Evolutionary conservation across 2,113 vertebrate species (phyloP).

Genomic region (Uria aalge): DNA sequence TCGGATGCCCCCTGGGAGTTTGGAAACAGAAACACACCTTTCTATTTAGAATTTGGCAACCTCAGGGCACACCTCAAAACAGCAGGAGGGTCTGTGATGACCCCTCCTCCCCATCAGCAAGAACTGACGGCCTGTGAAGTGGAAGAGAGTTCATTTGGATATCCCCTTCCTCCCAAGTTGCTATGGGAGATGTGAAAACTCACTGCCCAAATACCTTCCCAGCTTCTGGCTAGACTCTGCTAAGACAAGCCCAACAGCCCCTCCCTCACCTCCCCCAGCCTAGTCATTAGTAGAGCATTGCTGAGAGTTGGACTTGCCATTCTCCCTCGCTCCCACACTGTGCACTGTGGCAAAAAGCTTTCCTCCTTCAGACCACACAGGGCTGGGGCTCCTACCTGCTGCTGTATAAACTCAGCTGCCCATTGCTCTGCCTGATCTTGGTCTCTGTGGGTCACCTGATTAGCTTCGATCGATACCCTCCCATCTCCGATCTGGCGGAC

Average conservation of each 20-base stretch:
- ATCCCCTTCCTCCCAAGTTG: not conserved
- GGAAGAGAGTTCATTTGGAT: not conserved
- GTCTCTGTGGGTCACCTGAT: slow-evolving; percentile 84
- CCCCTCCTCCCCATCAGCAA: not conserved
- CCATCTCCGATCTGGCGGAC: slow-evolving; percentile 99
- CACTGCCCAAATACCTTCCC: not conserved
- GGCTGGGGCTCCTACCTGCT: slow-evolving; percentile 88
- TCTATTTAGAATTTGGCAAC: slow-evolving; percentile 12
- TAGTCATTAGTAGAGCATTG: not conserved
- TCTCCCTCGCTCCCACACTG: slow-evolving; percentile 26
- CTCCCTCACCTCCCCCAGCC: not conserved
- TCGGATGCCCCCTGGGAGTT: slow-evolving; percentile 82
- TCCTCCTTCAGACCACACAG: slow-evolving; percentile 33
- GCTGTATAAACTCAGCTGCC: slow-evolving; percentile 91
- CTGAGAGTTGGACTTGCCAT: not conserved
- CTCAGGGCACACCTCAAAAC: not conserved
- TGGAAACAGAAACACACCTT: slow-evolving; percentile 37
- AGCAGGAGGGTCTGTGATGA: not conserved
- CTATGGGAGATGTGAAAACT: not conserved
- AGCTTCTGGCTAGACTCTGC: slow-evolving; percentile 16
- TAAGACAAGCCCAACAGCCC: not conserved
- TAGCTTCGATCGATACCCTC: slow-evolving; percentile 88
- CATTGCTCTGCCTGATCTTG: slow-evolving; percentile 94
- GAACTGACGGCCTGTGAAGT: not conserved
- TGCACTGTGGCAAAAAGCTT: not conserved